These are phyloP conservation scores for Halocynthia aurantium DNA, from an alignment of 23 tunicate genomes.

Conservation along the genomic window DNA sequence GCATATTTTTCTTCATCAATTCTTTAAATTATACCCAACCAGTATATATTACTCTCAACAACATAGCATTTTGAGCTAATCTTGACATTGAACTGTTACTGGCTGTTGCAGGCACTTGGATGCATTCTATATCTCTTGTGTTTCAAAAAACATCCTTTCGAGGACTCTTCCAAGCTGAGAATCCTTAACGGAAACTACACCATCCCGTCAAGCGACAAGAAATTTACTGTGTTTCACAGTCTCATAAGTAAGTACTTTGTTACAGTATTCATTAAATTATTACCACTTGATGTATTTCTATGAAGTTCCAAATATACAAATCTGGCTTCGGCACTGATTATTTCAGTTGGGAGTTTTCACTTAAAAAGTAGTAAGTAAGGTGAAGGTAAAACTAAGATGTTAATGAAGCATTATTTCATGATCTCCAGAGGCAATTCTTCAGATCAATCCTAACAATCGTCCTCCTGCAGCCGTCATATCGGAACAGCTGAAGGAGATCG, in stretches of 20 bases:
- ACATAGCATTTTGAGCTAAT: no score
- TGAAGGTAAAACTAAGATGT: no score
- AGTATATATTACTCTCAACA: no score
- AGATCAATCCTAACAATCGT: conserved; percentile 91
- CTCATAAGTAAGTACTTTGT: conserved; percentile 59
- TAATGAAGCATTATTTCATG: no score
- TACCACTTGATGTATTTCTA: no score
- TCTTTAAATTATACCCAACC: no score
- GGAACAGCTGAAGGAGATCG: conserved; percentile 74
- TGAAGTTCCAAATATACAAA: no score
- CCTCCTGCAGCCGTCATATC: conserved; percentile 92
- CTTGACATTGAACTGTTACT: no score
- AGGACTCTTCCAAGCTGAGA: conserved; percentile 79
- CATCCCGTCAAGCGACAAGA: conserved; percentile 70
- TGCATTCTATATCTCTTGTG: conserved; percentile 78
- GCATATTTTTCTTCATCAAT: no score
- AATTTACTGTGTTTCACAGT: conserved; percentile 63
- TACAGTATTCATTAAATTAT: not conserved
- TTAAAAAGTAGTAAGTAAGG: no score
- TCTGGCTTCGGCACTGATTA: no score
- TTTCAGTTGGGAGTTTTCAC: no score
- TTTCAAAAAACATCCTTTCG: conserved; percentile 92
- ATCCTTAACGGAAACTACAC: conserved; percentile 84
- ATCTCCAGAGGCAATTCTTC: conserved; percentile 76
- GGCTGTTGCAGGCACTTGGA: conserved; percentile 66